phyloP scores from a whole-genome alignment of 1,140 invertebrate species.

The Meloidogyne hapla region DNA sequence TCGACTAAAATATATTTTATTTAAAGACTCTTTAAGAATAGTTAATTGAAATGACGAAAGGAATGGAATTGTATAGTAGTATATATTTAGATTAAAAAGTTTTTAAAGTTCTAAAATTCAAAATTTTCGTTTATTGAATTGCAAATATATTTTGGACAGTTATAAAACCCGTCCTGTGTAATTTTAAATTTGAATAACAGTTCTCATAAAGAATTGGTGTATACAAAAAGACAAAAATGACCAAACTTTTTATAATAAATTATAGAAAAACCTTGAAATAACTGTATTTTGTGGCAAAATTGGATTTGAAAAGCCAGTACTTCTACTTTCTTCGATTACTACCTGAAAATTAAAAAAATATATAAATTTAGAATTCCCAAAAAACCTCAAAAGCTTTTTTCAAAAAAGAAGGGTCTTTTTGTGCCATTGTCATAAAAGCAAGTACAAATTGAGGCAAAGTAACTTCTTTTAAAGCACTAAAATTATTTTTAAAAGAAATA shows the following conservation, averaged over 20 bases:
- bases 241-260: too few species aligned
- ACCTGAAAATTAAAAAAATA: constrained; percentile 36
- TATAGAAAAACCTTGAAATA: constrained; percentile 13
- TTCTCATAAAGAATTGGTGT: too few species aligned
- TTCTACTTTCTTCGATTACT: constrained; percentile 37
- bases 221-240: too few species aligned
- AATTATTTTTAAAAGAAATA: background rate
- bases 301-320: constrained; percentile 43
- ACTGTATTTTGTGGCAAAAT: constrained; percentile 32
- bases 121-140: too few species aligned
- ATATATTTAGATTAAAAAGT: too few species aligned
- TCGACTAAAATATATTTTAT: constrained; percentile 14
- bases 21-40: too few species aligned
- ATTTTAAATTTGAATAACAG: too few species aligned
- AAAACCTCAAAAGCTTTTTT: constrained; percentile 39
- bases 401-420: constrained; percentile 39
- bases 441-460: constrained; percentile 31
- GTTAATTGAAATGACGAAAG: too few species aligned
- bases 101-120: too few species aligned
- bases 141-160: too few species aligned
- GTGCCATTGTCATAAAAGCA: constrained; percentile 36
- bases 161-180: too few species aligned
- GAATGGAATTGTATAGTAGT: too few species aligned
- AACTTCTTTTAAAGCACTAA: constrained; percentile 7
- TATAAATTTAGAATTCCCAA: background rate